Conservation (phyloP, 2,113 vertebrate species). For the Pongo abelii region DNA sequence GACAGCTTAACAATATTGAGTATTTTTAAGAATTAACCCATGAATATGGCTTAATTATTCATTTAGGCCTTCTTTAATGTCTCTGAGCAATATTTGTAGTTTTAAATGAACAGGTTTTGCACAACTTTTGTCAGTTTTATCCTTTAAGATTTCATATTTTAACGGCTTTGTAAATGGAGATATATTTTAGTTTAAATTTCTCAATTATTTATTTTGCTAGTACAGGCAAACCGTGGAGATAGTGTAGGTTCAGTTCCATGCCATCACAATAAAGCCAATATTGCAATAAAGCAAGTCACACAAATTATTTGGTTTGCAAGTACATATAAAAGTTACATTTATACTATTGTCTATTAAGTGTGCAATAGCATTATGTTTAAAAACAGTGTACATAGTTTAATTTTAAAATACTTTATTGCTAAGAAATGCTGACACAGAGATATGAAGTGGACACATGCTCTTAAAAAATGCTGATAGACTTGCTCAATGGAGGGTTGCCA, state of each 20-base stretch:
- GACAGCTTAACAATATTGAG: background rate
- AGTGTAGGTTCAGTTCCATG: background rate
- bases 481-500: background rate
- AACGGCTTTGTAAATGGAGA: background rate
- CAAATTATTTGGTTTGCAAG: too few relatives aligned
- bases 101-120: background rate
- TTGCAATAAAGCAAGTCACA: background rate
- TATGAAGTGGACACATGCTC: background rate
- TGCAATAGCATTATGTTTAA: background rate
- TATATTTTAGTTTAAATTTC: background rate
- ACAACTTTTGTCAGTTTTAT: background rate
- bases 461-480: background rate
- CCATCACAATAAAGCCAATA: background rate
- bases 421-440: background rate
- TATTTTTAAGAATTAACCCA: background rate
- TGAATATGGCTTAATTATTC: background rate
- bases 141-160: background rate
- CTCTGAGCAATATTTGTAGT: background rate
- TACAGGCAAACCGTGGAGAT: background rate
- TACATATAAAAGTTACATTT: too few relatives aligned
- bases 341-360: background rate
- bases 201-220: background rate
- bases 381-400: background rate
- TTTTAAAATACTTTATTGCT: background rate
- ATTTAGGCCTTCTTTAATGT: background rate